These are phyloP conservation scores for Ailurus styani DNA, from an alignment of 2,113 vertebrate species.

Conservation along the genomic window DNA sequence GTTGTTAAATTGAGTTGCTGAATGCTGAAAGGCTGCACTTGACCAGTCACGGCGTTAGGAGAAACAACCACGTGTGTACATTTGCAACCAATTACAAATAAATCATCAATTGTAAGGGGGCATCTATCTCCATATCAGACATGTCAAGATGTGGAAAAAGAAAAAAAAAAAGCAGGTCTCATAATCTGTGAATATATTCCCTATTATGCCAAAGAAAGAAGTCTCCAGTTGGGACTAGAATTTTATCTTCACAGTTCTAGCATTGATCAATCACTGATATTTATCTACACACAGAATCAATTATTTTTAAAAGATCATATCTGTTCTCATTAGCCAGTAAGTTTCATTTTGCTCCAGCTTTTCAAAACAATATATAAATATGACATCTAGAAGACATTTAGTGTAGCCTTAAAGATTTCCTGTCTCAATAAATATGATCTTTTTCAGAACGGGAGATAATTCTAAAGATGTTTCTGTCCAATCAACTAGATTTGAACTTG, in stretches of 20 bases:
- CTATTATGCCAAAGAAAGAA: background rate
- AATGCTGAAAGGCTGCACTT: background rate
- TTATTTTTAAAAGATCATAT: background rate
- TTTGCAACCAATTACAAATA: background rate
- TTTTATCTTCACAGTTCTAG: background rate
- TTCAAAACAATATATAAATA: conserved; percentile 10
- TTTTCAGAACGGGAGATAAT: conserved; percentile 3
- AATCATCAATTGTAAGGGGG: background rate
- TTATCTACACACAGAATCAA: background rate
- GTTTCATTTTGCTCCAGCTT: conserved; percentile 13
- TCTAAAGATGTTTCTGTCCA: background rate
- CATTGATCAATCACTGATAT: background rate
- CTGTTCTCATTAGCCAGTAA: background rate
- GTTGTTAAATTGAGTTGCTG: background rate
- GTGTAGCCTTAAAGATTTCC: background rate
- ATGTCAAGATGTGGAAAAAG: background rate
- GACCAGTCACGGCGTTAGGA: background rate
- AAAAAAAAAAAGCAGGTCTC: background rate
- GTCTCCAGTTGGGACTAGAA: background rate
- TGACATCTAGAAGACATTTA: background rate
- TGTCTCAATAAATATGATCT: background rate
- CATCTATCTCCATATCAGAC: background rate
- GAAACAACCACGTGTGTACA: background rate
- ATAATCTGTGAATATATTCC: background rate
- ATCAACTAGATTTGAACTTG: background rate